These are phyloP conservation scores for Erethizon dorsatum DNA, from an alignment of 2,797 vertebrate species.

Conservation along the genomic window DNA sequence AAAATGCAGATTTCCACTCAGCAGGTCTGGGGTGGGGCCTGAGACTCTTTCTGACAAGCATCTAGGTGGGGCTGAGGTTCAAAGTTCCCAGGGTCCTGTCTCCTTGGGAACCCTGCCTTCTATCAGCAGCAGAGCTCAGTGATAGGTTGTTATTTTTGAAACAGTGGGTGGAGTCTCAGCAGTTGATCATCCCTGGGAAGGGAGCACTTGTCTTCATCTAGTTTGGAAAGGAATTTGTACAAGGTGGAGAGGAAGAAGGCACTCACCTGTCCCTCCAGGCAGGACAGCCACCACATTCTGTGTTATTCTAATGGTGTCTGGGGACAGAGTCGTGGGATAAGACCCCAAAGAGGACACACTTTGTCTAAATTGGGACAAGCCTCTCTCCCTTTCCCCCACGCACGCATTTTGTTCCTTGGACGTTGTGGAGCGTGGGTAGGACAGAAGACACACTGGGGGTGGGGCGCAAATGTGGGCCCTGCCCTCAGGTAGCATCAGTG, in stretches of 20 bases:
- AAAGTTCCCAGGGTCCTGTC: not conserved
- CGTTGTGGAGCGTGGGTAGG: not conserved
- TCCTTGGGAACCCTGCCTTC: not conserved
- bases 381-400: not conserved
- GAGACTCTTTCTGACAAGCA: not conserved
- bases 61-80: not conserved
- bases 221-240: not conserved
- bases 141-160: not conserved
- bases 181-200: not conserved
- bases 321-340: not conserved
- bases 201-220: fast-evolving
- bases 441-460: not conserved
- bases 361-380: not conserved
- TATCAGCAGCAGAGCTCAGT: not conserved
- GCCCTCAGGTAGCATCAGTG: not conserved
- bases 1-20: not conserved
- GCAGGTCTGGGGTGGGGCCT: not conserved
- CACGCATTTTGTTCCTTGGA: not conserved
- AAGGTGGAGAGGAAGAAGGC: not conserved
- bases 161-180: not conserved
- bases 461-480: not conserved
- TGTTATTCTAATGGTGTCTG: not conserved
- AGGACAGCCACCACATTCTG: fast-evolving
- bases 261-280: not conserved
- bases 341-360: not conserved